A percentile compares a stretch with the other conserved stretches of the same genome.
These are phyloP conservation scores for Gnathonemus longibarbis DNA, from an alignment of 2,113 vertebrate genomes.

Conservation along the genomic window DNA sequence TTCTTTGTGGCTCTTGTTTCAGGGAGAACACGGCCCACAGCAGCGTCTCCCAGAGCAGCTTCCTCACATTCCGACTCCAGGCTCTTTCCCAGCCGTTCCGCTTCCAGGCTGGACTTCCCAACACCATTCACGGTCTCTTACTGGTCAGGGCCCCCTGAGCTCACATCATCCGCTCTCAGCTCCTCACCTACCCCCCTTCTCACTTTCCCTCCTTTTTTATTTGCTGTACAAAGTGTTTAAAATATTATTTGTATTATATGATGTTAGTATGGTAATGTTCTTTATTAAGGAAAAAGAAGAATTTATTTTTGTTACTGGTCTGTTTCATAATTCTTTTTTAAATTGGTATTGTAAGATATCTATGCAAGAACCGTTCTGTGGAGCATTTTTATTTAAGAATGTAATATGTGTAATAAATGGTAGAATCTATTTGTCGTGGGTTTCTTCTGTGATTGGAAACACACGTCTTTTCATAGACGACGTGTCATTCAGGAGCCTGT, in stretches of 20 bases:
- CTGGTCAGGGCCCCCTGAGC: constrained; percentile 18
- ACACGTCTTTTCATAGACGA: not conserved
- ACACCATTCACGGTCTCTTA: constrained; percentile 32
- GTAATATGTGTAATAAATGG: constrained; percentile 99
- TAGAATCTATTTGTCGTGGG: constrained; percentile 87
- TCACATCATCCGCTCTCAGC: constrained; percentile 32
- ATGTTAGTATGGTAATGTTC: constrained; percentile 99
- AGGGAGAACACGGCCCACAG: not conserved
- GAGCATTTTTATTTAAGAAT: constrained; percentile 99
- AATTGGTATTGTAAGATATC: constrained; percentile 99
- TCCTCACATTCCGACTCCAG: not conserved
- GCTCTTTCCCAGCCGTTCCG: not conserved
- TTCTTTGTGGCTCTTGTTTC: not conserved
- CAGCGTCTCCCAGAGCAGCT: not conserved
- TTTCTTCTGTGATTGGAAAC: constrained; percentile 30
- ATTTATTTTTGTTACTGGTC: constrained; percentile 99
- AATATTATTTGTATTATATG: constrained; percentile 99
- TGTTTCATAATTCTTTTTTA: constrained; percentile 99
- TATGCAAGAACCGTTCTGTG: constrained; percentile 99
- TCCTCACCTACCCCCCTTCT: constrained; percentile 58
- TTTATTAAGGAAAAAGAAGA: constrained; percentile 99
- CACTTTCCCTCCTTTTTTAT: constrained; percentile 71
- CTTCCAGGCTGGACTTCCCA: not conserved
- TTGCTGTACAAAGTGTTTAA: constrained; percentile 95
- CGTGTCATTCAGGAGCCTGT: not conserved